Base-by-base conservation (phyloP, 2,797 vertebrate genomes). In the Buceros bicornis region DNA sequence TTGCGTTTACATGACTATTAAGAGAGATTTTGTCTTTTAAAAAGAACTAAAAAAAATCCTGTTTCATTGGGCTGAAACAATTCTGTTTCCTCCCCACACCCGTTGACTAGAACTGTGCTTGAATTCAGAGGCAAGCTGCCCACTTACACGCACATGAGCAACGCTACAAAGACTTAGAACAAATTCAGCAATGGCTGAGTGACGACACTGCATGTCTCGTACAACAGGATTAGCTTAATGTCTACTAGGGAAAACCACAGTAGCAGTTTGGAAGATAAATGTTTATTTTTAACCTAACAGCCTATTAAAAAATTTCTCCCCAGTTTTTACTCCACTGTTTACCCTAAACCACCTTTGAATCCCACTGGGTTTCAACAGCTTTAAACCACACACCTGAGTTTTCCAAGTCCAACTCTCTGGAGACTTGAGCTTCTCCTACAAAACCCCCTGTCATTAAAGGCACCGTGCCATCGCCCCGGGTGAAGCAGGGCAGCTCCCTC, bases 201-300 rank as follows among this genome's bases (percentile, higher is more conserved):
- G 14, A 18, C 26, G 1, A 0, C 12, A 6, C 25, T 7, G 37
- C 13, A 28, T 3, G 0, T 4, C 47, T 50, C 1, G 0, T 25
- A 13, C 31, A 21, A 12, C 35, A 51, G 48, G 21, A 50, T 42
- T 20, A 11, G 37, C 43, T 22, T 19, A 5, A 51, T 18, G 13
- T 9, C 45, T 15, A 0, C 4, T 3, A 43, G 47, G 31, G 9
- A 56, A 74, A 42, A 28, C 4, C 56, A 16, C 51, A 14, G 9
- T 1, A 18, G 17, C 13, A 4, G 10, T 31, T 43, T 18, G 2
- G 4, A 74, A 25, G 18, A 1, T 0, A 37, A 51, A 9, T 3
- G 0, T 5, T 56, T 10, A 25, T 20, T 86, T 87, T 54, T 25
- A 48, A 35, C 16, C 53, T 16, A 33, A 18, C 4, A 13, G 13